Conservation (phyloP, 1,140 invertebrate genomes). For the Saxidomus purpurata region DNA sequence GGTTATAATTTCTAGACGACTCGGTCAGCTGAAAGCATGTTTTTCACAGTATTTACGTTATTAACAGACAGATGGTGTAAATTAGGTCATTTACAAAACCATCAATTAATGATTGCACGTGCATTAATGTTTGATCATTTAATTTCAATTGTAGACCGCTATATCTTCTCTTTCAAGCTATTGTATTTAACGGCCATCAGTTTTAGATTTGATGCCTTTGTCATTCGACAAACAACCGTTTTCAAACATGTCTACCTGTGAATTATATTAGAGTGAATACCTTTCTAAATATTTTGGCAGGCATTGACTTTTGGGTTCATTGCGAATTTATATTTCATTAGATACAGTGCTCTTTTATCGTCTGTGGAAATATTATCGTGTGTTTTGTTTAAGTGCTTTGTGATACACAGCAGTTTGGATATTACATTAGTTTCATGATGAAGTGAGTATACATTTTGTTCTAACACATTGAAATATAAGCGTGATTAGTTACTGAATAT, state of each 20-base stretch:
- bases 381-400: too few species aligned
- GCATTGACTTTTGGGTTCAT: too few species aligned
- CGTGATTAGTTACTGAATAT: too few species aligned
- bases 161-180: slow-evolving; percentile 5
- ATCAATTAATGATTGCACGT: slow-evolving; percentile 10
- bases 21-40: not conserved
- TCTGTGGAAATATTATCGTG: too few species aligned
- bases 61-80: not conserved
- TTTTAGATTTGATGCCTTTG: not conserved
- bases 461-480: too few species aligned
- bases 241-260: not conserved
- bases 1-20: not conserved
- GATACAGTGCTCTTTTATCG: too few species aligned
- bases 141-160: slow-evolving; percentile 2
- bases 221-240: not conserved
- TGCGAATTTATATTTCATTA: too few species aligned
- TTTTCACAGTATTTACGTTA: slow-evolving; percentile 9
- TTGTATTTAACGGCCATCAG: too few species aligned
- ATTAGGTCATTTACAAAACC: slow-evolving; percentile 13
- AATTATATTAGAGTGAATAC: not conserved
- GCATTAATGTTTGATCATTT: not conserved
- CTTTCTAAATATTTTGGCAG: too few species aligned
- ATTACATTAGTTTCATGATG: too few species aligned
- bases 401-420: too few species aligned
- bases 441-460: too few species aligned